phyloP scores from a whole-genome alignment of 2,797 vertebrate species.

The Bradypodion pumilum region DNA sequence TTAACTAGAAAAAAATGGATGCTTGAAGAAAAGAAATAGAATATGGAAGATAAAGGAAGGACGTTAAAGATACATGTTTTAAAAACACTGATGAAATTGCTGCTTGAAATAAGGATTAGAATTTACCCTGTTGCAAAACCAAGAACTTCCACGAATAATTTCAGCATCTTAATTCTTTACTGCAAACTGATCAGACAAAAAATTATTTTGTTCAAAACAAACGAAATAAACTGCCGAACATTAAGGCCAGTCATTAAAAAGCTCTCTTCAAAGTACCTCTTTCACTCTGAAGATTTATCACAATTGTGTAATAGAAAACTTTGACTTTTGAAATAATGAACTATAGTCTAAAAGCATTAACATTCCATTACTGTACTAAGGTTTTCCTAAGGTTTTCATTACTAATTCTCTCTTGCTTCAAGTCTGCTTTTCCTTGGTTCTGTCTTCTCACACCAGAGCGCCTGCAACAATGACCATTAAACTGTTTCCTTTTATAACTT shows the following conservation, averaged over 20 bases:
- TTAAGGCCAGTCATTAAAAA: slow-evolving; percentile 75
- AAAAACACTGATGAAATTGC: slow-evolving; percentile 62
- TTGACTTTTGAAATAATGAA: slow-evolving; percentile 90
- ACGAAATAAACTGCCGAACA: slow-evolving; percentile 74
- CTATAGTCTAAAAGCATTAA: slow-evolving; percentile 87
- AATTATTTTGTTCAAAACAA: slow-evolving; percentile 73
- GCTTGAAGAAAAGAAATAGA: slow-evolving; percentile 64
- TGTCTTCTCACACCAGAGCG: slow-evolving; percentile 58
- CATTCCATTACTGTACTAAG: slow-evolving; percentile 81
- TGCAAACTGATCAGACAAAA: slow-evolving; percentile 67
- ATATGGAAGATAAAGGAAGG: not conserved
- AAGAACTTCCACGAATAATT: slow-evolving; percentile 63
- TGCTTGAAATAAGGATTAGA: slow-evolving; percentile 70
- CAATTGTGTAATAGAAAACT: slow-evolving; percentile 76
- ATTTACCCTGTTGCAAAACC: slow-evolving; percentile 54
- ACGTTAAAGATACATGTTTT: slow-evolving; percentile 32
- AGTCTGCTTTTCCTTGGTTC: slow-evolving; percentile 72
- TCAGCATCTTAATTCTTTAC: slow-evolving; percentile 72
- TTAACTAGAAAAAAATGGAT: slow-evolving; percentile 77
- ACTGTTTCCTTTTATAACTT: slow-evolving; percentile 71
- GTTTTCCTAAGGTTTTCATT: slow-evolving; percentile 79
- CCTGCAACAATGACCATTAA: slow-evolving; percentile 66
- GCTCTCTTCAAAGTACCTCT: slow-evolving; percentile 77
- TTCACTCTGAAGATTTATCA: slow-evolving; percentile 77
- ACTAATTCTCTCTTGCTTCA: slow-evolving; percentile 75